These are phyloP conservation scores for Acanthurus lineatus DNA, from an alignment of 2,797 vertebrate species.

Conservation along the genomic window DNA sequence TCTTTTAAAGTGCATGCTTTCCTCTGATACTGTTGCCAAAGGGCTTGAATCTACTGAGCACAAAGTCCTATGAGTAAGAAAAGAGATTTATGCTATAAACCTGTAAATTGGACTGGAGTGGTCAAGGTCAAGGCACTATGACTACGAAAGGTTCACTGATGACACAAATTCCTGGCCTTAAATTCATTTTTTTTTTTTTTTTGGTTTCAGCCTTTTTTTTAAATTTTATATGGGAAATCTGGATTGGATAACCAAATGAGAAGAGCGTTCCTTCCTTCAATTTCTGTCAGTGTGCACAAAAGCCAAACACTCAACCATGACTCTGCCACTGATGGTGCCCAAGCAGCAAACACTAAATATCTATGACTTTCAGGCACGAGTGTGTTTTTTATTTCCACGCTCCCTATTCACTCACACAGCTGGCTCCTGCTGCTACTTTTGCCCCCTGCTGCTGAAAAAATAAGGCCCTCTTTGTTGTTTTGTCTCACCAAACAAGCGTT, in stretches of 20 bases:
- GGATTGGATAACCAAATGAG: slow-evolving; percentile 1
- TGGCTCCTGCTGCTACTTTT: neutral
- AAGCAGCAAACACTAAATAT: slow-evolving; percentile 18
- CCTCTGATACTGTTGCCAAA: slow-evolving; percentile 41
- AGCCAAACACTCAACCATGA: neutral
- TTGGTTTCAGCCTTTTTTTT: neutral
- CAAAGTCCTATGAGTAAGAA: neutral
- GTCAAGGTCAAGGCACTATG: slow-evolving; percentile 2
- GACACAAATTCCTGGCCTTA: neutral
- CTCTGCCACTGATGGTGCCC: slow-evolving; percentile 10
- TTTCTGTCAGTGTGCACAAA: slow-evolving; percentile 1
- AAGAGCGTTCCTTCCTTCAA: neutral
- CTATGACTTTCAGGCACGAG: slow-evolving; percentile 17
- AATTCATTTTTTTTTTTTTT: neutral
- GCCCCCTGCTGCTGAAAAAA: neutral
- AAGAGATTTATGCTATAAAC: neutral
- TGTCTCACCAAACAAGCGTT: neutral
- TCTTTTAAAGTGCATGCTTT: slow-evolving; percentile 25
- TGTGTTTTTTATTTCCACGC: slow-evolving; percentile 28
- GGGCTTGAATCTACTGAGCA: slow-evolving; percentile 14
- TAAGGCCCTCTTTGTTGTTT: neutral
- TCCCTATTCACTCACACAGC: neutral
- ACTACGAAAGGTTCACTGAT: neutral
- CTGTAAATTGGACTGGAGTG: neutral
- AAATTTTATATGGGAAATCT: slow-evolving; percentile 14